Conservation (phyloP, 2,797 vertebrate species). For the Adelosebastes latens region DNA sequence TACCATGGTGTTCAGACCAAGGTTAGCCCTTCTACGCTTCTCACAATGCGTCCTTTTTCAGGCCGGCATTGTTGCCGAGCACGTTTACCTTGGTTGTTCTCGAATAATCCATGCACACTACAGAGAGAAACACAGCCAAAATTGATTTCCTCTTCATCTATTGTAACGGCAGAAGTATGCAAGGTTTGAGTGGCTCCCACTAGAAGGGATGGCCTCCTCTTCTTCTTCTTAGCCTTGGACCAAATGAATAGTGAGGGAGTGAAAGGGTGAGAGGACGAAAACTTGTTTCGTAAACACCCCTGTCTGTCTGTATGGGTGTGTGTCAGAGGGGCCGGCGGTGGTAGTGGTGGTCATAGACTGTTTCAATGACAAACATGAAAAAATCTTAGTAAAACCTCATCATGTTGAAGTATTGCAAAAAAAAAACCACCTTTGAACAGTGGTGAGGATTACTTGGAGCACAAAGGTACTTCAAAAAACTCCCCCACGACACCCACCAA, state of each 20-base stretch:
- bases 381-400: slow-evolving; percentile 12
- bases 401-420: neutral
- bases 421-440: slow-evolving; percentile 11
- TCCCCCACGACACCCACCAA: slow-evolving; percentile 2
- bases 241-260: slow-evolving; percentile 43
- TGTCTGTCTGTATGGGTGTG: neutral
- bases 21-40: slow-evolving; percentile 46
- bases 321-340: neutral
- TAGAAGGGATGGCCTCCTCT: slow-evolving; percentile 50
- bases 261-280: slow-evolving; percentile 4
- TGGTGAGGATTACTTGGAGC: slow-evolving; percentile 5
- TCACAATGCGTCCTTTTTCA: slow-evolving; percentile 36
- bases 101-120: slow-evolving; percentile 36
- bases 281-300: slow-evolving; percentile 46
- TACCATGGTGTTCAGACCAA: slow-evolving; percentile 72
- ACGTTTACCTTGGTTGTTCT: slow-evolving; percentile 68
- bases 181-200: slow-evolving; percentile 60
- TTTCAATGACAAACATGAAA: slow-evolving; percentile 20
- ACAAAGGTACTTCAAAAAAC: slow-evolving; percentile 16
- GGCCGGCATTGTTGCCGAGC: slow-evolving; percentile 31
- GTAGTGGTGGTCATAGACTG: neutral
- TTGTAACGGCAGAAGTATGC: slow-evolving; percentile 51
- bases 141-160: slow-evolving; percentile 66
- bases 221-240: slow-evolving; percentile 64
- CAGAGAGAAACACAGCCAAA: slow-evolving; percentile 53